phyloP scores from a whole-genome alignment of 2,888 invertebrate genomes.

The Leptopilina drosophilae region DNA sequence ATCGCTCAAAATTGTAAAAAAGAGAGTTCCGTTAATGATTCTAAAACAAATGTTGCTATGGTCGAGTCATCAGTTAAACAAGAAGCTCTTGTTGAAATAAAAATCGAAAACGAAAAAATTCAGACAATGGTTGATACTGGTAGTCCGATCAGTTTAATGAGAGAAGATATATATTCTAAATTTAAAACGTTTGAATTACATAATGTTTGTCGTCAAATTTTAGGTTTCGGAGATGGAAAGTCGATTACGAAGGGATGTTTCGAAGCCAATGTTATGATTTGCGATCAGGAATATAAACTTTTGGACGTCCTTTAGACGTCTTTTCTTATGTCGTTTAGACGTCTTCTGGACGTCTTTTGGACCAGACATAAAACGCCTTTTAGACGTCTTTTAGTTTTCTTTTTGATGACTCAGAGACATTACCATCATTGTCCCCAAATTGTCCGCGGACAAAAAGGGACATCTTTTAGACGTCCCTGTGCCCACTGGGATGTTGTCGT shows the following conservation, averaged over 20 bases:
- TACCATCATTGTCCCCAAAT: too few species aligned
- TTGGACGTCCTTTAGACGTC: too few species aligned
- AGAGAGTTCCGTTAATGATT: neutral
- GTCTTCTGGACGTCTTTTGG: too few species aligned
- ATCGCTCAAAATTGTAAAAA: neutral
- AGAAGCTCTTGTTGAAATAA: slow-evolving; percentile 1
- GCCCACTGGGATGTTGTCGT: too few species aligned
- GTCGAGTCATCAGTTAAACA: slow-evolving; percentile 57
- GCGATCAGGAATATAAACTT: neutral
- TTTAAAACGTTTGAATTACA: neutral
- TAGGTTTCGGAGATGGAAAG: neutral
- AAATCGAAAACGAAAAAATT: slow-evolving; percentile 1
- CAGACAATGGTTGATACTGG: slow-evolving; percentile 6
- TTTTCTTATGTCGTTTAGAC: too few species aligned
- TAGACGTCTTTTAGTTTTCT: too few species aligned
- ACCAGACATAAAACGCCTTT: too few species aligned
- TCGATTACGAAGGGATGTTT: neutral
- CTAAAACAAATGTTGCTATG: slow-evolving; percentile 52
- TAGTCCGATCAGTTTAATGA: neutral
- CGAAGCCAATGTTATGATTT: neutral
- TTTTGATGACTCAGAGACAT: too few species aligned
- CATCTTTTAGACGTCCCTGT: too few species aligned
- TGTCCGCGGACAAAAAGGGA: too few species aligned
- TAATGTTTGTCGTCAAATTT: neutral
- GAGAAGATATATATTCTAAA: neutral